phyloP scores from a whole-genome alignment of 2,888 invertebrate species.

The Agrotis exclamationis region DNA sequence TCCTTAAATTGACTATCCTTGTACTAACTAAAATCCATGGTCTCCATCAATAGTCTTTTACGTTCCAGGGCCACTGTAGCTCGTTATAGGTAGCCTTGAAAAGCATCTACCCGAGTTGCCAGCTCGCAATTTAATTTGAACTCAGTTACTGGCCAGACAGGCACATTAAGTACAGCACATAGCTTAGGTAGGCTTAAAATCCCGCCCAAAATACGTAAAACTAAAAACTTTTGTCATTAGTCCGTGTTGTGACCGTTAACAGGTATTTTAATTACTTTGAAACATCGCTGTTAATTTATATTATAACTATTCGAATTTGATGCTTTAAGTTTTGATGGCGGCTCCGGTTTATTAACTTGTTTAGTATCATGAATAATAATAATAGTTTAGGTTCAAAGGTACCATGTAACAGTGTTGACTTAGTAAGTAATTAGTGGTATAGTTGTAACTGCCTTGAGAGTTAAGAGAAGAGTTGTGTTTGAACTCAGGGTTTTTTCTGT shows the following conservation, averaged over 20 bases:
- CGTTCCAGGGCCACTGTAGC: no score
- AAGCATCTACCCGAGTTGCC: background rate
- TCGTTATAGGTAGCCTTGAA: background rate
- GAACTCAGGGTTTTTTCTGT: background rate
- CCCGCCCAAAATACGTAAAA: constrained; percentile 47
- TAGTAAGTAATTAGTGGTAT: background rate
- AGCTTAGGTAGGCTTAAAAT: constrained; percentile 49
- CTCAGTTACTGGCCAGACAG: constrained; percentile 6
- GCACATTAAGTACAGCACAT: constrained; percentile 20
- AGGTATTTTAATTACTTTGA: constrained; percentile 63
- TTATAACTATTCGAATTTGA: constrained; percentile 52
- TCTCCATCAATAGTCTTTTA: no score
- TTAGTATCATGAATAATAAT: constrained; percentile 36
- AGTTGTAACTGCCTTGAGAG: background rate
- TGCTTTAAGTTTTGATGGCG: constrained; percentile 48
- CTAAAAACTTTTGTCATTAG: constrained; percentile 54
- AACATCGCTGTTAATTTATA: constrained; percentile 55
- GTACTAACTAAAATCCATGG: no score
- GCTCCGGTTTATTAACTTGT: constrained; percentile 17
- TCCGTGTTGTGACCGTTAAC: constrained; percentile 49
- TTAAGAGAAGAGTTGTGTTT: background rate
- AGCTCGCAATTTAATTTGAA: constrained; percentile 26
- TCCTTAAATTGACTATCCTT: no score
- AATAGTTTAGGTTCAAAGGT: constrained; percentile 11
- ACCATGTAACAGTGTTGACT: background rate